A percentile compares a stretch with the other conserved stretches of the same genome.
Conservation (phyloP, 2,888 invertebrate genomes). For the Mesorhabditis sp. region DNA sequence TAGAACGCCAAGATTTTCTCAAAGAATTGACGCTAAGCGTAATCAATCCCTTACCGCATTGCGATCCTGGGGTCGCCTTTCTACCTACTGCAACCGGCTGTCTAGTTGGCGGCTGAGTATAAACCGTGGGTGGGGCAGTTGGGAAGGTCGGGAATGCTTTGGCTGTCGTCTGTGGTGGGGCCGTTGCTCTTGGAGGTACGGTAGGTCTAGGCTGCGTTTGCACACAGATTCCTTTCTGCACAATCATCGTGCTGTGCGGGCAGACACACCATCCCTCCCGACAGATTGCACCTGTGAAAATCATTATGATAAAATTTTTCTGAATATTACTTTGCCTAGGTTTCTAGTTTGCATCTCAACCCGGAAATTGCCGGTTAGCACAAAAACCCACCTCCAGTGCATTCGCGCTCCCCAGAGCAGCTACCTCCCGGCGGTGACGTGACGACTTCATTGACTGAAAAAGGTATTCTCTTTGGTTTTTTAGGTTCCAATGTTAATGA, state of each 20-base stretch:
- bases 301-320: neutral
- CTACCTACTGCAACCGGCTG: slow-evolving; percentile 22
- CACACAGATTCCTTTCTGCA: slow-evolving; percentile 48
- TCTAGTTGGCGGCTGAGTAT: slow-evolving; percentile 3
- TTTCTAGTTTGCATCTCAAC: no score
- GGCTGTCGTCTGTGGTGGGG: neutral
- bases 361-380: neutral
- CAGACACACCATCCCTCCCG: slow-evolving; percentile 54
- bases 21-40: neutral
- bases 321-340: neutral
- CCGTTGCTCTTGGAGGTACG: slow-evolving; percentile 27
- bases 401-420: slow-evolving; percentile 49
- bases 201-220: slow-evolving; percentile 36
- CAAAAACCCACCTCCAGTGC: slow-evolving; percentile 47
- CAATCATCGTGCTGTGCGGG: slow-evolving; percentile 52
- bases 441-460: slow-evolving; percentile 43
- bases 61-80: slow-evolving; percentile 42
- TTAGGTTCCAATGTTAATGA: no score
- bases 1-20: neutral
- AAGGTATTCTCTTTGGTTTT: neutral
- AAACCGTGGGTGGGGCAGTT: slow-evolving; percentile 11
- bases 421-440: slow-evolving; percentile 55
- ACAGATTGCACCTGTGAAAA: neutral
- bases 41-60: slow-evolving; percentile 31
- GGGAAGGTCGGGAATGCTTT: slow-evolving; percentile 15